Percentiles rank a stretch among this genome's conserved stretches.
These are phyloP conservation scores for Mirza zaza DNA, from an alignment of 2,113 vertebrate genomes.

Conservation along the genomic window DNA sequence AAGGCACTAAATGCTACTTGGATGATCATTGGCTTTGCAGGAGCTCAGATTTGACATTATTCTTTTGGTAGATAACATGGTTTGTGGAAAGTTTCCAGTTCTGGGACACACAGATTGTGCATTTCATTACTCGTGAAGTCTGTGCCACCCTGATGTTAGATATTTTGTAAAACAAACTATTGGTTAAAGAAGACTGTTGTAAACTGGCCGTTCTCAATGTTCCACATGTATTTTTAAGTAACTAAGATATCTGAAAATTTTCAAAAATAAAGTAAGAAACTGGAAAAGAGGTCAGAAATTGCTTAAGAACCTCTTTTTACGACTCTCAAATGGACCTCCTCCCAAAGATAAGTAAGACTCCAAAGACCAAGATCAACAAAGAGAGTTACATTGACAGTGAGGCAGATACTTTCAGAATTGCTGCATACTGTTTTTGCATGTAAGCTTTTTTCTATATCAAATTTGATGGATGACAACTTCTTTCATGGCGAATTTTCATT, in stretches of 20 bases:
- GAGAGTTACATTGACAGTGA: not conserved
- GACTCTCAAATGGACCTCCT: not conserved
- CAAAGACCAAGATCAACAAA: not conserved
- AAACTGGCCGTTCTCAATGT: not conserved
- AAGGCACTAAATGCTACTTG: constrained; percentile 49
- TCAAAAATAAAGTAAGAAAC: constrained; percentile 26
- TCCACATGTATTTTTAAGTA: not conserved
- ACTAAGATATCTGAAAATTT: constrained; percentile 8
- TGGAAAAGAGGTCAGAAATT: constrained; percentile 23
- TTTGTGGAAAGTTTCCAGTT: constrained; percentile 15
- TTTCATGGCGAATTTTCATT: not conserved
- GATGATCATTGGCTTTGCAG: constrained; percentile 44
- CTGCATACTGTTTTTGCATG: not conserved
- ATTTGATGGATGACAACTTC: not conserved
- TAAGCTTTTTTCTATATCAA: not conserved
- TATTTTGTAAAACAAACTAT: constrained; percentile 24
- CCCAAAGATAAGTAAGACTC: not conserved
- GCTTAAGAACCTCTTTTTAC: not conserved
- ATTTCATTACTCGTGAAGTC: not conserved
- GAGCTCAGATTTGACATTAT: constrained; percentile 7
- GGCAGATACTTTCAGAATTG: not conserved
- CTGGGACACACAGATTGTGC: not conserved
- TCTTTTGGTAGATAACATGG: constrained; percentile 6
- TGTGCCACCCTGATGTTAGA: not conserved
- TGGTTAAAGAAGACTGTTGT: not conserved